phyloP scores from a whole-genome alignment of 2,797 vertebrate genomes.

The Threskiornis aethiopicus region DNA sequence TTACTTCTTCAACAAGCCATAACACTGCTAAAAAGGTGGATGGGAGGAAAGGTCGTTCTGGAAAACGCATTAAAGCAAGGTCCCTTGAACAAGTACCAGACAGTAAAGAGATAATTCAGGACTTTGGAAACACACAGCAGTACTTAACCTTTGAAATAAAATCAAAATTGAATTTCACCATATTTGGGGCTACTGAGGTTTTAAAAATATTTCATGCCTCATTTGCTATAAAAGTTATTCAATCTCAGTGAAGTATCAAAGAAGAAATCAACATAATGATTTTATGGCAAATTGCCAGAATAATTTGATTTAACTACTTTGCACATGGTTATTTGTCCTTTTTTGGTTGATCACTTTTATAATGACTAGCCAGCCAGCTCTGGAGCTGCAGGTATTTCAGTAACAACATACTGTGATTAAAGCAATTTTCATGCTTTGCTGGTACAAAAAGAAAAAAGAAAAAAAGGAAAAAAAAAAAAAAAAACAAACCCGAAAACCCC shows the following conservation, averaged over 20 bases:
- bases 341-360: background rate
- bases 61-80: background rate
- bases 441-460: background rate
- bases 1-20: background rate
- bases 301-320: slow-evolving; percentile 13
- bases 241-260: background rate
- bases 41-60: background rate
- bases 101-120: background rate
- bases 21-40: background rate
- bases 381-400: background rate
- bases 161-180: background rate
- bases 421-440: background rate
- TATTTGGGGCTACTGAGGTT: background rate
- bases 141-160: slow-evolving; percentile 4
- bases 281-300: slow-evolving; percentile 20
- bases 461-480: no score
- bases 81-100: background rate
- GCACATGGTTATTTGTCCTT: background rate
- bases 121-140: background rate
- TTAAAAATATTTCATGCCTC: slow-evolving; percentile 24
- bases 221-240: slow-evolving; percentile 7
- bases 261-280: background rate
- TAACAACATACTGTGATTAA: background rate
- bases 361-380: background rate
- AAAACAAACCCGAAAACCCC: no score